Conservation (phyloP, 2,113 vertebrate species). For the Syrrhaptes paradoxus region DNA sequence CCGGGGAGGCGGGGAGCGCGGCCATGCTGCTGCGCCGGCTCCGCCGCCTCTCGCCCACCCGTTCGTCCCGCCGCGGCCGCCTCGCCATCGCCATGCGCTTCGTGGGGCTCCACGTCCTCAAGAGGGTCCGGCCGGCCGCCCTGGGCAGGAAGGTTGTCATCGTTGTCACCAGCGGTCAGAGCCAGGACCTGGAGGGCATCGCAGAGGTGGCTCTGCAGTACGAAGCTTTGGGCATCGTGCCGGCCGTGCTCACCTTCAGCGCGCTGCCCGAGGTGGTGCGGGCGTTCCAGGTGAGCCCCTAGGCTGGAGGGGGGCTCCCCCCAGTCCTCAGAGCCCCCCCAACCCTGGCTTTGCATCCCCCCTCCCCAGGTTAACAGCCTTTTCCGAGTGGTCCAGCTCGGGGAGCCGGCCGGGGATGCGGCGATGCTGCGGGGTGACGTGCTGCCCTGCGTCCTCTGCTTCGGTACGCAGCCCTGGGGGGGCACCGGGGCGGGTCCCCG, state of each 20-base stretch:
- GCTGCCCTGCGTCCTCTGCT: not conserved
- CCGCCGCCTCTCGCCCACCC: not conserved
- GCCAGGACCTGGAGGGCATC: not conserved
- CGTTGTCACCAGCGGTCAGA: not conserved
- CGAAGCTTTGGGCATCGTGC: not conserved
- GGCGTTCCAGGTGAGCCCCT: not conserved
- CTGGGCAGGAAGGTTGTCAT: not conserved
- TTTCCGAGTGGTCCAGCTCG: not conserved
- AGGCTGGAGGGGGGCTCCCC: not conserved
- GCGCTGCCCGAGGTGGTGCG: not conserved
- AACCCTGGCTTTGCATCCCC: accelerated
- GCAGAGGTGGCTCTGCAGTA: not conserved
- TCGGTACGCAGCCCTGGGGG: not conserved
- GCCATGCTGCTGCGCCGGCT: not conserved
- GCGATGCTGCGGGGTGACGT: not conserved
- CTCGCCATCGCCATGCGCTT: not conserved
- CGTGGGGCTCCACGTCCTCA: not conserved
- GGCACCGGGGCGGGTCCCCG: accelerated
- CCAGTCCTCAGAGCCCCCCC: not conserved
- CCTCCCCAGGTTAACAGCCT: not conserved
- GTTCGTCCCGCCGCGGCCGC: not conserved
- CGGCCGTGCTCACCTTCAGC: not conserved
- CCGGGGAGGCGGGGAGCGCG: not conserved
- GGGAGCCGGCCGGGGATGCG: not conserved
- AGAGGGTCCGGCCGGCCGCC: not conserved